These are phyloP conservation scores for Trissoscelio sp. DNA, from an alignment of 2,888 invertebrate species.

Conservation along the genomic window DNA sequence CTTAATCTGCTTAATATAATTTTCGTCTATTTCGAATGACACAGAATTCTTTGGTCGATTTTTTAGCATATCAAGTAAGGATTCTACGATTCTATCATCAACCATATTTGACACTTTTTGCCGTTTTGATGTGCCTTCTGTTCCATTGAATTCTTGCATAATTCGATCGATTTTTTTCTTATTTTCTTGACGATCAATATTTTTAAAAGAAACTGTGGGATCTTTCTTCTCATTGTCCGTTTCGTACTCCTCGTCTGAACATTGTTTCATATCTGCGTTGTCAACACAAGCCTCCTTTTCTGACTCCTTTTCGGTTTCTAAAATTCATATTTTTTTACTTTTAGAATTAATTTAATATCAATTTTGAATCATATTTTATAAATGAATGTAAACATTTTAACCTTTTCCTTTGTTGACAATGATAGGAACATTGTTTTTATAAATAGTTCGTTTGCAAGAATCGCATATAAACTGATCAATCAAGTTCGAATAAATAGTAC, in stretches of 20 bases:
- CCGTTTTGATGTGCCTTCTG: not conserved
- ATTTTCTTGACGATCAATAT: constrained; percentile 23
- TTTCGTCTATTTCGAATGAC: constrained; percentile 11
- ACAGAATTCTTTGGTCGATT: constrained; percentile 8
- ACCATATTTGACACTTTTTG: not conserved
- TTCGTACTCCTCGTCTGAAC: constrained; percentile 4
- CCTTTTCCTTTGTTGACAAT: not conserved
- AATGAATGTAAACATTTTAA: not conserved
- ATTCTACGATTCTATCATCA: constrained; percentile 14
- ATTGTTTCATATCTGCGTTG: not conserved
- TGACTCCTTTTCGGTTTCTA: not conserved
- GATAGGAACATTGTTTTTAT: not conserved
- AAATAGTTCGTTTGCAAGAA: constrained; percentile 4
- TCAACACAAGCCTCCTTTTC: not conserved
- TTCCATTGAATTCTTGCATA: not conserved
- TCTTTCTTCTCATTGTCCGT: constrained; percentile 10
- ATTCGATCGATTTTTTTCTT: not conserved
- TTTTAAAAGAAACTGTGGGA: constrained; percentile 10
- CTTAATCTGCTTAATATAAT: constrained; percentile 1
- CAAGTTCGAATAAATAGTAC: constrained; percentile 1
- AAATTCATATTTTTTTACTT: not conserved
- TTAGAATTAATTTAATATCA: not conserved
- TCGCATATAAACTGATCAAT: constrained; percentile 10
- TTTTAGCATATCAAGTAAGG: constrained; percentile 15
- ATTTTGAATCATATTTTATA: not conserved